These are phyloP conservation scores for Sesia bembeciformis DNA, from an alignment of 2,888 invertebrate species.

Conservation along the genomic window DNA sequence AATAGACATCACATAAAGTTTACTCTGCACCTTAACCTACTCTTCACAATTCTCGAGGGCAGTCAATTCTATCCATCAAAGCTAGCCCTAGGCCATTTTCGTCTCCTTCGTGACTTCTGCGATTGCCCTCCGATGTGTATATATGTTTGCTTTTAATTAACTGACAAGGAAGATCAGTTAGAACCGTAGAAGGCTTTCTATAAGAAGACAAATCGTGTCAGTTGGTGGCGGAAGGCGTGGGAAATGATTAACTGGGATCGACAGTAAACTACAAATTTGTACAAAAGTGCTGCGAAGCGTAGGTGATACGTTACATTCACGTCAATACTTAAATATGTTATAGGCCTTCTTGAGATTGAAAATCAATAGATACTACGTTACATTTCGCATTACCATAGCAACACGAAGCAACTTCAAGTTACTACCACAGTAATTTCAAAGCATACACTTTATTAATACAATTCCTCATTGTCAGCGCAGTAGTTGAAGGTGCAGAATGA, in stretches of 20 bases:
- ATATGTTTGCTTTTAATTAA: constrained; percentile 66
- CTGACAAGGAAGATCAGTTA: constrained; percentile 37
- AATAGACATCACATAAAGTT: not conserved
- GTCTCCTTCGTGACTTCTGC: constrained; percentile 54
- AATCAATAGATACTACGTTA: too few relatives aligned
- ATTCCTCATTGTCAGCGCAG: constrained; percentile 53
- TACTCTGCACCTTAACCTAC: constrained; percentile 13
- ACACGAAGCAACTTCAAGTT: too few relatives aligned
- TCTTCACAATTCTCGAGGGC: constrained; percentile 24
- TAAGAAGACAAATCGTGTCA: constrained; percentile 29
- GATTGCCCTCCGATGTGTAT: constrained; percentile 32
- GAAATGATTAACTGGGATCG: constrained; percentile 37
- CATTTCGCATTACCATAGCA: too few relatives aligned
- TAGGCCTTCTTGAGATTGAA: too few relatives aligned
- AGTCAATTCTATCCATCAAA: constrained; percentile 55
- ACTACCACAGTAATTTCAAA: too few relatives aligned
- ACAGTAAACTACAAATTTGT: too few relatives aligned
- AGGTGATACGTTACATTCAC: too few relatives aligned
- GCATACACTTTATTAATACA: constrained; percentile 12
- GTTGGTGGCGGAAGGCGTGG: constrained; percentile 38
- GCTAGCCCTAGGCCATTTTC: constrained; percentile 43
- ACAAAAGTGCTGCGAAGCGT: too few relatives aligned
- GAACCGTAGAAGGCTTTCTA: constrained; percentile 28
- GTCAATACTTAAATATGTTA: too few relatives aligned
- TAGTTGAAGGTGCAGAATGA: constrained; percentile 47